Conservation (phyloP, 1,140 invertebrate genomes). For the Zaprionus tsacasi region DNA sequence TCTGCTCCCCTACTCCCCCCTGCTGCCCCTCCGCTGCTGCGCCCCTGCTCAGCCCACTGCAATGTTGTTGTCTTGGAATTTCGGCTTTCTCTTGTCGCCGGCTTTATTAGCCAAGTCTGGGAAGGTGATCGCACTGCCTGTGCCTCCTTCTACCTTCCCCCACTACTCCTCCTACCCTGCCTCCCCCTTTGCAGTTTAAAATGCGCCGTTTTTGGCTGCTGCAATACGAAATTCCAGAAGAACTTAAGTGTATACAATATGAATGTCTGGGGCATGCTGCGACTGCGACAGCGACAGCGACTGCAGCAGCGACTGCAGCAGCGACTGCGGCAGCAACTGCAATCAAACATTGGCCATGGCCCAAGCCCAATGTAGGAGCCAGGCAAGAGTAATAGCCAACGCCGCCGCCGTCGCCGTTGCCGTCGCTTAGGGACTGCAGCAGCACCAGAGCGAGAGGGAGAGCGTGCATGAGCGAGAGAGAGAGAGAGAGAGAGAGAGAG, state of each 20-base stretch:
- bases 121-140: slow-evolving; percentile 35
- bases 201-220: slow-evolving; percentile 63
- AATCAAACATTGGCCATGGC: slow-evolving; percentile 64
- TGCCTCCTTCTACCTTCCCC: neutral
- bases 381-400: slow-evolving; percentile 63
- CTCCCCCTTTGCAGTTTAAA: slow-evolving; percentile 51
- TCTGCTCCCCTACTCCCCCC: neutral
- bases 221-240: slow-evolving; percentile 75
- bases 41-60: slow-evolving; percentile 25
- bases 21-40: neutral
- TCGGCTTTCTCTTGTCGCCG: slow-evolving; percentile 79
- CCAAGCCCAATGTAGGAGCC: slow-evolving; percentile 72
- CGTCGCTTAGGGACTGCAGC: slow-evolving; percentile 47
- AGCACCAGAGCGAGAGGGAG: slow-evolving; percentile 34
- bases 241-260: slow-evolving; percentile 79
- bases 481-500: slow-evolving; percentile 39
- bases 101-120: slow-evolving; percentile 79
- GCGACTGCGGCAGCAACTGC: slow-evolving; percentile 36
- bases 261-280: slow-evolving; percentile 74
- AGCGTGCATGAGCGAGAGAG: slow-evolving; percentile 29
- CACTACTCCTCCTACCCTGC: neutral
- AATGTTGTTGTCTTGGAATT: slow-evolving; percentile 76
- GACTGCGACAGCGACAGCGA: slow-evolving; percentile 18
- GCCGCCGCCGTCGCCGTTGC: slow-evolving; percentile 39
- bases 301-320: slow-evolving; percentile 4